Percentiles rank a stretch among this genome's conserved stretches.
Conservation (phyloP, 2,888 invertebrate genomes). For the Drosophila mimica region DNA sequence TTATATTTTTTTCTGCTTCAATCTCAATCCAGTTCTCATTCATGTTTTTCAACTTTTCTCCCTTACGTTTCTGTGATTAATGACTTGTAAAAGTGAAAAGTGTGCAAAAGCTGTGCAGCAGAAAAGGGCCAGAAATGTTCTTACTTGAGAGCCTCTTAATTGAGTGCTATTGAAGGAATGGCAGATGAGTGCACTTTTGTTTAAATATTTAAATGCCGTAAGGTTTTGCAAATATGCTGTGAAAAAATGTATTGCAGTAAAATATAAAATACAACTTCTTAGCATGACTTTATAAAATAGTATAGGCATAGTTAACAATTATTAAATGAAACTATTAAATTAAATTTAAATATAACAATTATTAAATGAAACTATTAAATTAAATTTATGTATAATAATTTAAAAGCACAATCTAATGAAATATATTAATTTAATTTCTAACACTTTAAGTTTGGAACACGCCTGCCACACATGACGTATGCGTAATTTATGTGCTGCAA, state of each 20-base stretch:
- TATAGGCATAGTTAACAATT: not conserved
- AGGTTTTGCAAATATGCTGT: not conserved
- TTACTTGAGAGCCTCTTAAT: constrained; percentile 47
- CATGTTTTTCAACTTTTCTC: constrained; percentile 28
- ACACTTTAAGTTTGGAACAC: not conserved
- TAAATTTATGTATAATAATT: not conserved
- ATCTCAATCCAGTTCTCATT: not conserved
- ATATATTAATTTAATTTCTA: not conserved
- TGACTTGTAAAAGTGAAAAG: constrained; percentile 74
- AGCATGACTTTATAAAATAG: not conserved
- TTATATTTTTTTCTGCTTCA: not conserved
- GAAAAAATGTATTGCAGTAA: not conserved
- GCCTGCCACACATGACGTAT: constrained; percentile 20
- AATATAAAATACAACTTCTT: not conserved
- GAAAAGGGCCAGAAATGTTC: constrained; percentile 11
- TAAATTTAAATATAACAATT: too few relatives aligned
- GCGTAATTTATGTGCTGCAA: constrained; percentile 12
- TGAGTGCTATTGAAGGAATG: constrained; percentile 53
- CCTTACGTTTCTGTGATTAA: constrained; percentile 63
- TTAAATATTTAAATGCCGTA: not conserved
- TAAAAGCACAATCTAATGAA: not conserved
- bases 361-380: too few relatives aligned
- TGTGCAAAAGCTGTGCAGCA: constrained; percentile 43
- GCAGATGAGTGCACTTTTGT: constrained; percentile 28
- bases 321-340: too few relatives aligned